phyloP scores from a whole-genome alignment of 2,888 invertebrate genomes.

The Argyresthia albistria region DNA sequence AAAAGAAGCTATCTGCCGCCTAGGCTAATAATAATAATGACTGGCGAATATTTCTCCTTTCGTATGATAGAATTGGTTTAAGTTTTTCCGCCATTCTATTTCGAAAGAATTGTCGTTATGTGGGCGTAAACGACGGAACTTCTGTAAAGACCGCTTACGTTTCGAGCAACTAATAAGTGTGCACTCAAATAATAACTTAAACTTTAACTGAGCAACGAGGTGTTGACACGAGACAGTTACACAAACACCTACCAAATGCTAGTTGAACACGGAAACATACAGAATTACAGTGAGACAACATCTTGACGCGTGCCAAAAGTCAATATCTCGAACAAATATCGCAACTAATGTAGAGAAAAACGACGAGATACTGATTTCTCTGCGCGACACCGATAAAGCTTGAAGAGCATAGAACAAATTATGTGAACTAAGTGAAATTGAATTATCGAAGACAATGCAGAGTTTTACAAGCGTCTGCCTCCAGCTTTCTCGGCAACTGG shows the following conservation, averaged over 20 bases:
- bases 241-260: conserved; percentile 40
- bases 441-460: conserved; percentile 40
- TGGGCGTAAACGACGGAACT: no score
- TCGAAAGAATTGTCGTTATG: no score
- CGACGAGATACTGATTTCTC: conserved; percentile 1
- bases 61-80: no score
- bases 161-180: conserved; percentile 16
- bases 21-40: no score
- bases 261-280: conserved; percentile 31
- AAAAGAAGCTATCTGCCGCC: no score
- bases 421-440: conserved; percentile 60
- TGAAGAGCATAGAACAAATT: conserved; percentile 29
- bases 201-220: conserved; percentile 41
- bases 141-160: no score
- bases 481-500: conserved; percentile 42
- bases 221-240: conserved; percentile 42
- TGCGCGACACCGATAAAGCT: background rate
- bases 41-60: no score
- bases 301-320: conserved; percentile 21
- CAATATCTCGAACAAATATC: conserved; percentile 1
- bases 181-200: conserved; percentile 46
- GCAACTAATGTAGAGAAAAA: background rate
- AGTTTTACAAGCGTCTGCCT: conserved; percentile 42
- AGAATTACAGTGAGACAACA: conserved; percentile 33
- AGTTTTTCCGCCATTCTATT: no score